phyloP scores from a whole-genome alignment of 2,797 vertebrate genomes.

The Molossus alvarezi region DNA sequence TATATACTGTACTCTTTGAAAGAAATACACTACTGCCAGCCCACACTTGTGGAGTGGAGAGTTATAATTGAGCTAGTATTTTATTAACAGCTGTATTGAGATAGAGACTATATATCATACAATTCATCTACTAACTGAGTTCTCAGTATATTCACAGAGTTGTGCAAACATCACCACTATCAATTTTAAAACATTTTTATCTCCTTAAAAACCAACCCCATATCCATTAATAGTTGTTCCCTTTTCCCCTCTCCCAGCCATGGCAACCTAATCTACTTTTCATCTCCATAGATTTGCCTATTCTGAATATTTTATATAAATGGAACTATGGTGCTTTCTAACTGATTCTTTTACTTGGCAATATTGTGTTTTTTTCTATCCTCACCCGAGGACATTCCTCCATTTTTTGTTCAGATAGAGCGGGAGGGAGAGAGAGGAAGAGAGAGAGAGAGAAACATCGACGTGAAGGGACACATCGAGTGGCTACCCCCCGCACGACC shows the following conservation, averaged over 20 bases:
- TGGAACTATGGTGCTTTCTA: not conserved
- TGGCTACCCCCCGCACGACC: too few relatives aligned
- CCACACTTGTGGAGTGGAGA: not conserved
- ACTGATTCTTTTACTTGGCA: not conserved
- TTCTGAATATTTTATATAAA: not conserved
- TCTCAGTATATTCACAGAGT: constrained; percentile 16
- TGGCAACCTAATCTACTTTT: not conserved
- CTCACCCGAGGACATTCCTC: too few relatives aligned
- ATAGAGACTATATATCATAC: not conserved
- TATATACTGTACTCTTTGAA: not conserved
- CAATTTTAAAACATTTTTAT: constrained; percentile 46
- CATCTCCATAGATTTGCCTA: not conserved
- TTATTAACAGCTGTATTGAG: constrained; percentile 44
- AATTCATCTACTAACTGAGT: not conserved
- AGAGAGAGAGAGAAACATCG: too few relatives aligned
- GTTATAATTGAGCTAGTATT: constrained; percentile 15
- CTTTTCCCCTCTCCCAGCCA: not conserved
- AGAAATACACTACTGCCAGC: constrained; percentile 20
- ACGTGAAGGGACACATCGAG: too few relatives aligned
- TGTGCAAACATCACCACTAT: not conserved
- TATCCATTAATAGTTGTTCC: not conserved
- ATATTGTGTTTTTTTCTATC: too few relatives aligned
- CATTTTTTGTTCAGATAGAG: too few relatives aligned
- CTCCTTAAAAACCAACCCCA: not conserved
- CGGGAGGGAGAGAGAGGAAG: too few relatives aligned